Evolutionary conservation across 2,113 vertebrate species (phyloP), one percentile per base, ranked within the genome.

Genomic region (Megaleporinus macrocephalus): DNA sequence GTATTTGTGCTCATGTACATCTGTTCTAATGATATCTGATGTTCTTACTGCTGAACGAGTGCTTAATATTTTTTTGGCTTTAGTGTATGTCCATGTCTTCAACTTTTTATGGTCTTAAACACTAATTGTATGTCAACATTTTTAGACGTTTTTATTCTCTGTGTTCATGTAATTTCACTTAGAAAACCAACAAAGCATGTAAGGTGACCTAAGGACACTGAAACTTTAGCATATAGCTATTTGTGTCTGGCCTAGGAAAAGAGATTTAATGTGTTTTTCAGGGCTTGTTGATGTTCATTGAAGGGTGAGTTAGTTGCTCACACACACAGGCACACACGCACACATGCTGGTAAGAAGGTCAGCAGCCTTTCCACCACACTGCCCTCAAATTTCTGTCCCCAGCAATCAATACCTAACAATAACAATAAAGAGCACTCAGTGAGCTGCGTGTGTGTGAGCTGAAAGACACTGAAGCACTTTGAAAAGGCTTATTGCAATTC

Each of bases 321-420:
- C 5, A n/a, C 3, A 57, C 55, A 57, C 55, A 20, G 20, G n/a
- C 18, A 82, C 24, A 66, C 73, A 62, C 49, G 36, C 68, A 76
- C 55, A 57, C 22, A 7, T 9, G 10, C 41, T 18, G 53, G 26
- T 62, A 63, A 33, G 62, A 80, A 79, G 78, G 82, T 86, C 79
- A 86, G 68, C 41, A 70, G 74, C 70, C 66, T 63, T 84, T 86
- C 75, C 82, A 72, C 71, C 79, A 86, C 79, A 66, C 70, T 78
- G 73, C 69, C 70, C 75, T 78, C 33, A 62, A 63, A 69, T 72
- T 41, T 24, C 26, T 47, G 14, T 62, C 57, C 36, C 22, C 26
- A 55, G 14, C 69, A 76, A 82, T 86, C 85, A 82, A 86, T 86
- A 84, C 62, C 73, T 75, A 84, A 86, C 76, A 84, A 86, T 82